These are phyloP conservation scores for Podargus strigoides DNA, from an alignment of 2,797 vertebrate species.

Conservation along the genomic window DNA sequence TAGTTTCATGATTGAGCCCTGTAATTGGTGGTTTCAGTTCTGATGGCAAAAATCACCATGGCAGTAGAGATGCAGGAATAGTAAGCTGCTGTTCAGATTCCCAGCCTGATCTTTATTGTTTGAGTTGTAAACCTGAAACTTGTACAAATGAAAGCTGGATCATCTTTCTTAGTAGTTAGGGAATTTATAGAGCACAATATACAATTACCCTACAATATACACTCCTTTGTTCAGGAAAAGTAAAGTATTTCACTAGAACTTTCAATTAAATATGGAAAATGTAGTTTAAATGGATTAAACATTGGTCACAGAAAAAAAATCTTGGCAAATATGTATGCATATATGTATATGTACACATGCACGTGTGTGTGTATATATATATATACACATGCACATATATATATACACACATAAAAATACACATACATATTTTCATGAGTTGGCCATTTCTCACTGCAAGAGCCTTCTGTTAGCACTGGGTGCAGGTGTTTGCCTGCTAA, in stretches of 20 bases:
- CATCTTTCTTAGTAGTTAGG: not conserved
- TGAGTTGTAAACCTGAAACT: not conserved
- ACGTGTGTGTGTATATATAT: fast-evolving
- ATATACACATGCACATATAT: not conserved
- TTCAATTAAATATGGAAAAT: not conserved
- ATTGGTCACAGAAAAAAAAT: not conserved
- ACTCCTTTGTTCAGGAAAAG: not conserved
- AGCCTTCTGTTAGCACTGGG: not conserved
- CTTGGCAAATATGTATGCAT: not conserved
- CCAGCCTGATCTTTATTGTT: not conserved
- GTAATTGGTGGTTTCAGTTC: not conserved
- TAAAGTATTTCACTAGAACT: not conserved
- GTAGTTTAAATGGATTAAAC: not conserved
- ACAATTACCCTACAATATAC: not conserved
- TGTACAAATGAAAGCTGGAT: not conserved
- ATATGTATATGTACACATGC: not conserved
- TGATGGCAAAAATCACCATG: constrained; percentile 13
- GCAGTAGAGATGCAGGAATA: constrained; percentile 2
- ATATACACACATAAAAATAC: not conserved
- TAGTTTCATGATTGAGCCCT: not conserved
- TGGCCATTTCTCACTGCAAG: not conserved
- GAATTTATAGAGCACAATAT: not conserved
- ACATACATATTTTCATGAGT: not conserved
- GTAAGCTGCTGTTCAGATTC: not conserved
- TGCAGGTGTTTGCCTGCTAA: constrained; percentile 2